Percentiles rank a stretch among this genome's conserved stretches.
Evolutionary conservation across 2,888 invertebrate species (phyloP).

Genomic region (Hyalella azteca): DNA sequence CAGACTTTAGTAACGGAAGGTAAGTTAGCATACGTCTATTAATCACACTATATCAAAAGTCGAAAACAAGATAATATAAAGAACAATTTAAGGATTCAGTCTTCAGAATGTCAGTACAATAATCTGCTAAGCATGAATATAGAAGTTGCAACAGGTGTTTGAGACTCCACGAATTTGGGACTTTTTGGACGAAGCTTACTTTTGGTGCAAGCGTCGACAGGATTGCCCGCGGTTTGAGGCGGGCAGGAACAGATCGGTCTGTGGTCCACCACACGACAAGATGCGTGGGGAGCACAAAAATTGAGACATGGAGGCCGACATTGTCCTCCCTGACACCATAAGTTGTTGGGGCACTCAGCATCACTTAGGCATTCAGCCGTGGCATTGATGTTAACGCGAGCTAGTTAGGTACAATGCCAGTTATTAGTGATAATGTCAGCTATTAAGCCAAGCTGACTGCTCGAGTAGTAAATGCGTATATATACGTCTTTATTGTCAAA

Average conservation of each 20-base stretch:
- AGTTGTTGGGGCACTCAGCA: constrained; percentile 74
- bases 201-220: constrained; percentile 71
- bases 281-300: constrained; percentile 61
- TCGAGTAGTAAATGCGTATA: no score
- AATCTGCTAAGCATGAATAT: no score
- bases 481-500: no score
- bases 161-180: no score
- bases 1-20: neutral
- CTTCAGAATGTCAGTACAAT: no score
- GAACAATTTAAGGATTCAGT: no score
- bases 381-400: constrained; percentile 35
- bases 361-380: constrained; percentile 65
- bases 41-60: no score
- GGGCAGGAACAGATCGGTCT: constrained; percentile 68
- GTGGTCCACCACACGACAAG: constrained; percentile 63
- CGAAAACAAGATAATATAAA: no score
- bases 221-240: constrained; percentile 59
- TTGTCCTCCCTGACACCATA: constrained; percentile 73
- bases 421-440: neutral
- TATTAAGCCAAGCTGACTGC: no score
- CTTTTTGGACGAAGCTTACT: constrained; percentile 20
- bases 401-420: neutral
- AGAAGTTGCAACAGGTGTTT: no score
- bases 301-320: constrained; percentile 78
- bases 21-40: no score